A percentile compares a stretch with the other conserved stretches of the same genome.
phyloP scores from a whole-genome alignment of 2,113 vertebrate species.

The Falcunculus frontatus region DNA sequence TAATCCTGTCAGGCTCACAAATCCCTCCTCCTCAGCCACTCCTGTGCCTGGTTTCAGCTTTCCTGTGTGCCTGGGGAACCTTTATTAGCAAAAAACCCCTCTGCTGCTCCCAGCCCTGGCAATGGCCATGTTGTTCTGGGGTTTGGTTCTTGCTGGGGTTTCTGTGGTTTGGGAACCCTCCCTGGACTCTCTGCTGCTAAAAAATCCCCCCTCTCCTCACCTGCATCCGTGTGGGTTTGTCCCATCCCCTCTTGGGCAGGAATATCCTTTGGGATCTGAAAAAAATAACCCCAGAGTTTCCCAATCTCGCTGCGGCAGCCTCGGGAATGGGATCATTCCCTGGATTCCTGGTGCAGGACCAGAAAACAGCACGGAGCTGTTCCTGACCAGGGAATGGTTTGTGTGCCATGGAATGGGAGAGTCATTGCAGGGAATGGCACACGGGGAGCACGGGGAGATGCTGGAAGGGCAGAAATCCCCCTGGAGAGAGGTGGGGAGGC shows the following conservation, averaged over 20 bases:
- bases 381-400: background rate
- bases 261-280: background rate
- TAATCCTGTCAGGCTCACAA: background rate
- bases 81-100: too few species aligned
- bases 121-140: background rate
- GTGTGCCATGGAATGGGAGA: background rate
- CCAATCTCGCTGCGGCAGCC: background rate
- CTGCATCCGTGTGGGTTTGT: accelerated
- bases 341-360: background rate
- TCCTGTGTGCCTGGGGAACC: background rate
- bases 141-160: background rate
- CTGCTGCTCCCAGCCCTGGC: background rate
- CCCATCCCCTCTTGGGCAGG: background rate
- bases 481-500: background rate
- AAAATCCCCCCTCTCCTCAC: background rate
- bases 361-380: background rate
- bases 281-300: background rate
- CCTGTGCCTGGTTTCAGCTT: background rate
- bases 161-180: background rate
- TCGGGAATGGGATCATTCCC: too few species aligned
- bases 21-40: background rate
- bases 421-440: background rate
- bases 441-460: background rate
- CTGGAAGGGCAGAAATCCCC: background rate
- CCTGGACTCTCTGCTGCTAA: background rate